Evolutionary conservation across 2,888 invertebrate genomes (phyloP), one percentile per base, ranked within the genome.

Genomic region (Thelaira solivaga): DNA sequence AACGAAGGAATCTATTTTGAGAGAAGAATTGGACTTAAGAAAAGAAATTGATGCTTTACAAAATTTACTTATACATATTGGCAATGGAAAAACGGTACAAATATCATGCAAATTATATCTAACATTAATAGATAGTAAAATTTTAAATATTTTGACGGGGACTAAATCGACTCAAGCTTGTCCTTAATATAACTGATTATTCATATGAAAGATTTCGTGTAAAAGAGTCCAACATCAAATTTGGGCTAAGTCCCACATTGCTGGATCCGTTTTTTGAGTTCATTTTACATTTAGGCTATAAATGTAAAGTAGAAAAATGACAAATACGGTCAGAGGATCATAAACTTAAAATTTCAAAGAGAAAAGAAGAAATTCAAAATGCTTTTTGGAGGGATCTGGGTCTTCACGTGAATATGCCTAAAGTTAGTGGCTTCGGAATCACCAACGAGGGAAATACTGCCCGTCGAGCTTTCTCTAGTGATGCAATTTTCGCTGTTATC

Each of bases 391-490:
- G 13, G 11, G 4, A 69, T 24, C 61, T 62, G 16, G 45, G 49
- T 1, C 62, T 75, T 11, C 31, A 34, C 3, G 75, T 68, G 10
- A 55, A 47, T 53, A 68, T 55, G 13, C 68, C 68, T 6, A 75
- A 61, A 49, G 7, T 22, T 16, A 11, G 61, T 47, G 47, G 61
- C 8, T 62, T 7, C 13, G 20, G 34, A 4, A 29, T 22, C 53
- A 68, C 68, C 24, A 75, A 61, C 34, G 68, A 59, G 34, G 68
- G 74, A 3, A 67, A 59, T 49, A 74, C 74, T 16, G 18, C 67
- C 8, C 64, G 74, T 39, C 61, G 71, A 18, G 41, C 61, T n/a
- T 57, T 59, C 20, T 13, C 43, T n/a, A 29, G 47, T n/a, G 24
- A 59, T 29, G 7, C 2, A 4, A 39, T 36, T 5, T 69, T 61